Evolutionary conservation across 2,888 invertebrate genomes (phyloP).

Genomic region (Catonia carolina): DNA sequence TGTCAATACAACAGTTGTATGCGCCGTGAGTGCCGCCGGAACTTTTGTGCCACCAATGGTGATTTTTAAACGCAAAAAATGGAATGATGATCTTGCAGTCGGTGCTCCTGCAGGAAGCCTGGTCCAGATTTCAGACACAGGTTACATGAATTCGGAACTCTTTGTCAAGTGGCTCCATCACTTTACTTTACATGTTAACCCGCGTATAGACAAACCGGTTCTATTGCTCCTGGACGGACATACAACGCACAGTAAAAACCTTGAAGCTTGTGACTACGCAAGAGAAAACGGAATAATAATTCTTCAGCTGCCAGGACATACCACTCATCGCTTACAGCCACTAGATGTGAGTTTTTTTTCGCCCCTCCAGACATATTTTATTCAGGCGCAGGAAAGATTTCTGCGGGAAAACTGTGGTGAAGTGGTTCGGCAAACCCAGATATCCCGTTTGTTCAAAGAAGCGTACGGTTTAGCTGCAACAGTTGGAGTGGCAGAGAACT

Average conservation of each 20-base stretch:
- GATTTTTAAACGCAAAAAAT: too few relatives aligned
- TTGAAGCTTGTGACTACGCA: background rate
- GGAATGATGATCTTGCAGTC: background rate
- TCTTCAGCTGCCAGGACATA: background rate
- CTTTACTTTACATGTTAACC: background rate
- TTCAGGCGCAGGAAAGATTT: too few relatives aligned
- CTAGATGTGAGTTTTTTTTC: background rate
- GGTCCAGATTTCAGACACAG: conserved; percentile 5
- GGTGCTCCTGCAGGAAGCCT: conserved; percentile 11
- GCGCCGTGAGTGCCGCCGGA: too few relatives aligned
- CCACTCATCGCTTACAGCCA: conserved; percentile 2
- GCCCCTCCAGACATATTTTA: background rate
- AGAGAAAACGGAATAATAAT: background rate
- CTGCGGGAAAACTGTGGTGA: too few relatives aligned
- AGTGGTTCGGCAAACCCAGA: too few relatives aligned
- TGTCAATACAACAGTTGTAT: too few relatives aligned
- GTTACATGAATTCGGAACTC: background rate
- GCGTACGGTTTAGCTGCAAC: too few relatives aligned
- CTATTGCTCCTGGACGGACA: background rate
- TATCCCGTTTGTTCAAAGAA: too few relatives aligned
- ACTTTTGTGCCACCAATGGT: too few relatives aligned
- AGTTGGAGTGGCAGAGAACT: too few relatives aligned
- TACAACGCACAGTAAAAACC: background rate
- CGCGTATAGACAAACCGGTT: conserved; percentile 1
- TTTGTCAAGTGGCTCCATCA: conserved; percentile 9